Conservation (phyloP, 2,888 invertebrate species). For the Himalopsyche tibetana region DNA sequence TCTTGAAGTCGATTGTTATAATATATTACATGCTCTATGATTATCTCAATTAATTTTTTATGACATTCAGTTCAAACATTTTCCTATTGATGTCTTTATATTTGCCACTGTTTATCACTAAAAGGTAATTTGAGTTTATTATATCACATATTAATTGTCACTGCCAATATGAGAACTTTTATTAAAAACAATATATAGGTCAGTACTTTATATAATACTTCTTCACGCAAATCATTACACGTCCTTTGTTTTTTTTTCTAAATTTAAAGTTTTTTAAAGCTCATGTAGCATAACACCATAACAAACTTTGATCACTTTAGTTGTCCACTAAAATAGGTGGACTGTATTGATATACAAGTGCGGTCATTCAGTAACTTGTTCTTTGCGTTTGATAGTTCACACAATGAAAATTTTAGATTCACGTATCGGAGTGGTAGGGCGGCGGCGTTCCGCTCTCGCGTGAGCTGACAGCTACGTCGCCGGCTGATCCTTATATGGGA, state of each 20-base stretch:
- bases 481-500: slow-evolving; percentile 82
- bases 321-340: background rate
- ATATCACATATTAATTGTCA: background rate
- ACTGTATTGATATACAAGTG: background rate
- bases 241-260: background rate
- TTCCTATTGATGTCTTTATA: background rate
- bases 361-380: background rate
- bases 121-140: background rate
- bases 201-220: background rate
- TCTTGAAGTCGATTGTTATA: background rate
- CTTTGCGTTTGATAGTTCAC: slow-evolving; percentile 9
- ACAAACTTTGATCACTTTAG: background rate
- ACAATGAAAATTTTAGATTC: slow-evolving; percentile 48
- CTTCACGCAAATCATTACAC: background rate
- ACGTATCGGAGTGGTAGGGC: slow-evolving; percentile 63
- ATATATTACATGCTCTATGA: no score
- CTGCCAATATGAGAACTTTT: background rate
- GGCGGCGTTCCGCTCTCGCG: slow-evolving; percentile 65
- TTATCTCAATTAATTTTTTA: background rate
- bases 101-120: slow-evolving; percentile 17
- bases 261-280: background rate
- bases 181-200: background rate
- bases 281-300: background rate
- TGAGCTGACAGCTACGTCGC: slow-evolving; percentile 65
- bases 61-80: slow-evolving; percentile 10